Evolutionary conservation across 1,140 invertebrate species (phyloP).

Genomic region (Mercenaria mercenaria): DNA sequence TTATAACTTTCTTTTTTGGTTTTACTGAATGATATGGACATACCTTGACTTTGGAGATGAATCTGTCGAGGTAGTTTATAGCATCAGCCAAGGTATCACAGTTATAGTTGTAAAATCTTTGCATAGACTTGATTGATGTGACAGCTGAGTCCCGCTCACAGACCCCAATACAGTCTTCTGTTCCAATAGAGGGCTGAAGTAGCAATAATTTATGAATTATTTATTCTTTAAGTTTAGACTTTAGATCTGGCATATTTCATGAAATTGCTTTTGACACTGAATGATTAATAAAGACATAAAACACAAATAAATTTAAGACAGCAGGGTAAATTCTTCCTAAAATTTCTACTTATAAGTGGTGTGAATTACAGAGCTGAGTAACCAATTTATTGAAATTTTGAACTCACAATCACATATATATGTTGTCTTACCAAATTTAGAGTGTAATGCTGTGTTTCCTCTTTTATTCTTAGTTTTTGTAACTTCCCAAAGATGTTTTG

Average conservation of each 20-base stretch:
- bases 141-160: slow-evolving; percentile 60
- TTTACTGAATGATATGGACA: no score
- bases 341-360: no score
- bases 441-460: not conserved
- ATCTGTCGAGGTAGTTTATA: slow-evolving; percentile 68
- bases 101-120: slow-evolving; percentile 57
- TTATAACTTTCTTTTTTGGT: no score
- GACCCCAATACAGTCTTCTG: slow-evolving; percentile 33
- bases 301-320: no score
- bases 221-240: no score
- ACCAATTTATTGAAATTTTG: no score
- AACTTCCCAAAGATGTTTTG: slow-evolving; percentile 1
- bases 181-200: slow-evolving; percentile 4
- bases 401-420: no score
- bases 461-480: not conserved
- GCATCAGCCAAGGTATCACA: slow-evolving; percentile 70
- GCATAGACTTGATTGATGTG: slow-evolving; percentile 54
- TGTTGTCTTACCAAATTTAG: slow-evolving; percentile 49
- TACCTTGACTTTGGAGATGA: slow-evolving; percentile 75
- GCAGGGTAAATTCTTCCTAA: no score
- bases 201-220: not conserved
- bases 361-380: no score
- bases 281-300: no score
- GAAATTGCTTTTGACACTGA: no score
- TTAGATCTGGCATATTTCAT: no score